phyloP scores from a whole-genome alignment of 2,113 vertebrate species.

The Rattus norvegicus region GRCr8 NC_086027.1:83308001-83308500 shows the following conservation, averaged over 20 bases:
- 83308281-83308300: not conserved
- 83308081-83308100: not conserved
- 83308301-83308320: not conserved
- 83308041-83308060: constrained; percentile 62
- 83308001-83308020: constrained; percentile 77
- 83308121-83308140: constrained; percentile 72
- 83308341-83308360: not conserved
- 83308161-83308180: not conserved
- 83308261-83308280: not conserved
- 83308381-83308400: not conserved
- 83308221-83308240: not conserved
- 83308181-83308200: not conserved
- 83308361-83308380: not conserved
- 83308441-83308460: not conserved
- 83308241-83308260: not conserved
- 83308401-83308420: not conserved
- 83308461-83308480: constrained; percentile 19
- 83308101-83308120: constrained; percentile 49
- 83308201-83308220: not conserved
- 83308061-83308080: constrained; percentile 76
- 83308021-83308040: constrained; percentile 50
- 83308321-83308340: not conserved
- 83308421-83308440: not conserved
- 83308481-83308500: not conserved
- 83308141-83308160: constrained; percentile 51